Conservation (phyloP, 2,797 vertebrate species). For the Scolopax rusticola region DNA sequence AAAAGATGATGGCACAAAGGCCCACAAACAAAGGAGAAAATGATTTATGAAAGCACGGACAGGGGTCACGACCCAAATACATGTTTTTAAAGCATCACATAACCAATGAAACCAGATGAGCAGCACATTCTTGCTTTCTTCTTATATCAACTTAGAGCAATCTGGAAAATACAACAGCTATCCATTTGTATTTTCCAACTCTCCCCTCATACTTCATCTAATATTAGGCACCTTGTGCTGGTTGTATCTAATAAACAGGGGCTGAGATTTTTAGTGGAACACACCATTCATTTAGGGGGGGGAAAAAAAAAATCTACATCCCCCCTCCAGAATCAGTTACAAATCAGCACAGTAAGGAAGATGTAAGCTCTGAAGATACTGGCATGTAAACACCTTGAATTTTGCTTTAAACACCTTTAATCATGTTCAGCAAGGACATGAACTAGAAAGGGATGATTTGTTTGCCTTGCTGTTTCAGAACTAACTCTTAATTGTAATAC, state of each 20-base stretch:
- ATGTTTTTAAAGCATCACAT: no score
- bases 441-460: background rate
- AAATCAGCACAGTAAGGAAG: background rate
- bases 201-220: background rate
- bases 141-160: background rate
- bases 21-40: background rate
- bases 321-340: no score
- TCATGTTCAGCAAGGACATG: no score
- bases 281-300: rapidly evolving
- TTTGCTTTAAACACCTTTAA: background rate
- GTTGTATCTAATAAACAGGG: rapidly evolving
- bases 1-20: background rate
- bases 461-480: background rate
- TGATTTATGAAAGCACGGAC: background rate
- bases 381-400: background rate
- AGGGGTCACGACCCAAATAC: rapidly evolving
- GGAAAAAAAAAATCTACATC: rapidly evolving
- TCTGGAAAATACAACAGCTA: no score
- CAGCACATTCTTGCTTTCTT: background rate
- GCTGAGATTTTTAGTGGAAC: background rate
- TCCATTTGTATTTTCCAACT: background rate
- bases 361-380: background rate
- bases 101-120: background rate
- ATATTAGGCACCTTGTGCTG: no score
- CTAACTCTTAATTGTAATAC: background rate